Conservation (phyloP, 2,113 vertebrate genomes). For the Rhea pennata region DNA sequence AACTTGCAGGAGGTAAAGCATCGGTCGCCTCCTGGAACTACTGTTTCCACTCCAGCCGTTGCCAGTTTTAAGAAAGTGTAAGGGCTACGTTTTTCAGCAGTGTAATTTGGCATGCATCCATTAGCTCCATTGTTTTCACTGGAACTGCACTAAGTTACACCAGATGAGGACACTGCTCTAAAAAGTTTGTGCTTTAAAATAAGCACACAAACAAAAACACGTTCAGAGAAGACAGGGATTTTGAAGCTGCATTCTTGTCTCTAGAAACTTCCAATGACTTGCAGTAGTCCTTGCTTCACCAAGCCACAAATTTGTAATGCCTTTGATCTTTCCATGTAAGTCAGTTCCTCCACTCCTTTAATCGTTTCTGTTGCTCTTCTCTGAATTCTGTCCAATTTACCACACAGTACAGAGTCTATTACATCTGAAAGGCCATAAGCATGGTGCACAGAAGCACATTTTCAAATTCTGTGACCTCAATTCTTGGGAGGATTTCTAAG, state of each 20-base stretch:
- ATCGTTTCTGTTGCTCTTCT: conserved; percentile 62
- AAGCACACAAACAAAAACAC: conserved; percentile 50
- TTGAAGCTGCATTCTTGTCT: conserved; percentile 25
- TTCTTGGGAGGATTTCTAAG: conserved; percentile 68
- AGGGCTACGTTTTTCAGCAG: neutral
- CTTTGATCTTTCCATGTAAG: conserved; percentile 66
- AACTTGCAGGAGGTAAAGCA: neutral
- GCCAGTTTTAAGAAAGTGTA: neutral
- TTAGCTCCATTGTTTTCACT: conserved; percentile 30
- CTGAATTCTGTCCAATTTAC: conserved; percentile 58
- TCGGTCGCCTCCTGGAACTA: neutral
- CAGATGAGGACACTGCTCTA: conserved; percentile 30
- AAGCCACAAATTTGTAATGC: conserved; percentile 62
- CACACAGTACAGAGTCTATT: conserved; percentile 1
- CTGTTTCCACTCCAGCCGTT: neutral
- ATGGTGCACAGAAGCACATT: conserved; percentile 61
- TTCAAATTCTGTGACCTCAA: conserved; percentile 59
- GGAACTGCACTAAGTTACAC: conserved; percentile 22
- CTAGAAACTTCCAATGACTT: conserved; percentile 43
- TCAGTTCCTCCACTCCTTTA: conserved; percentile 57
- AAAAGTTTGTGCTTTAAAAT: conserved; percentile 23
- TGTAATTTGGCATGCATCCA: neutral
- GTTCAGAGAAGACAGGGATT: conserved; percentile 24
- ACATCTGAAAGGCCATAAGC: conserved; percentile 32
- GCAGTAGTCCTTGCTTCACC: conserved; percentile 42